phyloP scores from a whole-genome alignment of 2,797 vertebrate species.

The Zalophus californianus region DNA sequence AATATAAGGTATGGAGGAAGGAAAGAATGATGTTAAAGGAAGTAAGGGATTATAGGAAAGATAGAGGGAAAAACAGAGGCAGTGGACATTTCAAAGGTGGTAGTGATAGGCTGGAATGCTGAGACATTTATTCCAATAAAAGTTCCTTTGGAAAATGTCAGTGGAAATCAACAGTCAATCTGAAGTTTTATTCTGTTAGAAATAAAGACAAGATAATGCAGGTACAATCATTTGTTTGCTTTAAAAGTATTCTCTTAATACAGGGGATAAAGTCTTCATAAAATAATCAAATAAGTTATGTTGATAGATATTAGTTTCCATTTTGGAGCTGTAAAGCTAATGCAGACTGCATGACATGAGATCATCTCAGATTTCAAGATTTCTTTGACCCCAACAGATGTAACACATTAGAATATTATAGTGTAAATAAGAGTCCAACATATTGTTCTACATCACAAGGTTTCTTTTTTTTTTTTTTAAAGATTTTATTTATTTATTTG shows the following conservation, averaged over 20 bases:
- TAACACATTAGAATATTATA: conserved; percentile 15
- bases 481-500: no score
- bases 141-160: neutral
- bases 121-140: neutral
- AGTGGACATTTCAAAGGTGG: neutral
- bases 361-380: conserved; percentile 36
- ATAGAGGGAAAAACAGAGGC: neutral
- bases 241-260: neutral
- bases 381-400: conserved; percentile 51
- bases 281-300: conserved; percentile 10
- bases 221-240: neutral
- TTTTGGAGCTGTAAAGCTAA: neutral
- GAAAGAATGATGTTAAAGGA: neutral
- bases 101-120: neutral
- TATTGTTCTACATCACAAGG: conserved; percentile 25
- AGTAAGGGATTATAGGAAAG: neutral
- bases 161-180: neutral
- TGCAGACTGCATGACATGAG: neutral
- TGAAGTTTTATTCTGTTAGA: conserved; percentile 40
- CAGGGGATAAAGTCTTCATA: conserved; percentile 12
- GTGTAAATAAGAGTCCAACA: neutral
- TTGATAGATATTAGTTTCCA: neutral
- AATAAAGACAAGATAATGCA: neutral
- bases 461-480: neutral
- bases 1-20: neutral